Base-by-base conservation (phyloP, 1,140 invertebrate species). In the Drosophila nigrodunni region DNA sequence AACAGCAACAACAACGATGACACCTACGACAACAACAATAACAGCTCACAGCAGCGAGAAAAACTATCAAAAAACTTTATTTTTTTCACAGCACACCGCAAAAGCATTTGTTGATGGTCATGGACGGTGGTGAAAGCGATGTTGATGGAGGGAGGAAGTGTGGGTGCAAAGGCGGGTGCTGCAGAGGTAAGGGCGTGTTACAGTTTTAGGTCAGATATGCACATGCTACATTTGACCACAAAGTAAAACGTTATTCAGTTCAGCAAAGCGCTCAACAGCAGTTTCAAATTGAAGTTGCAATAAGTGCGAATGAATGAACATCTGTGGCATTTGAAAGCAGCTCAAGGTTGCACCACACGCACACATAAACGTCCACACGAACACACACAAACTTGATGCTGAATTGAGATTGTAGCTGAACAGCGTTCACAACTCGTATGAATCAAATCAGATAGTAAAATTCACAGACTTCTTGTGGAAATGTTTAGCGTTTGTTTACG, bases 201-300 rank as follows among this genome's bases (percentile, higher is more conserved):
- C 67, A 43, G 72, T 74, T 70, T 57, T 44, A 59, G 72, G 72
- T 75, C 73, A 72, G 64, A 83, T 86, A 80, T 83, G 81, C 82
- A 83, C 80, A 83, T 83, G 81, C 77, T 83, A 83, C 81, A 80
- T 83, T 85, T 86, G 81, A 85, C 81, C 81, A 83, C 81, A 85
- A 85, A 86, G 81, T 86, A 86, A 86, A 85, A 85, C 82, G 78
- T 65, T 85, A 86, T 85, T 81, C 66, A 74, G 74, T 78, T 68
- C 74, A 71, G 78, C 61, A 70, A 77, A 85, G 62, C 77, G 81
- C 57, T 54, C 61, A 85, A 74, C 83, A 80, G 81, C 77, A 70
- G 77, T 85, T 80, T 80, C 68, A 75, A 82, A 80, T 72, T 79
- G 58, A 85, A 83, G 81, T 85, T 83, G 81, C 81, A 85, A 85